Conservation (phyloP, 1,140 invertebrate species). For the Bombus affinis region DNA sequence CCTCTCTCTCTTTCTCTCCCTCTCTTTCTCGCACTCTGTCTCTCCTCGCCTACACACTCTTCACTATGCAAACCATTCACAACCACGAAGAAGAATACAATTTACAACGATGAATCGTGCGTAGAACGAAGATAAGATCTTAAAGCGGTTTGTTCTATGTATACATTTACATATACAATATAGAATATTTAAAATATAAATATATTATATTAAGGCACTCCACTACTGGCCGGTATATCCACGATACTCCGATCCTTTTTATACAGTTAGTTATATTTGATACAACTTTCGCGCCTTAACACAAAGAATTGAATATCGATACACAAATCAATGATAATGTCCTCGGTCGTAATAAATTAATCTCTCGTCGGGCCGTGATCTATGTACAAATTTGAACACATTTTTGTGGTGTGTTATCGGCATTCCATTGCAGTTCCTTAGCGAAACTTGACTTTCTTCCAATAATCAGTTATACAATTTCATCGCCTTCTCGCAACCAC, state of each 20-base stretch:
- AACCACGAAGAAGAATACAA: neutral
- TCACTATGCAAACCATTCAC: neutral
- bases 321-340: neutral
- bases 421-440: neutral
- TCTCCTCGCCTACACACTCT: neutral
- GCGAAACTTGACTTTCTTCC: neutral
- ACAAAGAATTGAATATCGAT: neutral
- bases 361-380: neutral
- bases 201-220: slow-evolving; percentile 57
- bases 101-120: neutral
- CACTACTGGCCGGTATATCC: slow-evolving; percentile 44
- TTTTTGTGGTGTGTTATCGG: slow-evolving; percentile 41
- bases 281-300: neutral
- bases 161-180: slow-evolving; percentile 26
- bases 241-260: slow-evolving; percentile 1
- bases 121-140: neutral
- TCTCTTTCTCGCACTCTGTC: no score
- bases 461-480: no score
- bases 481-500: accelerated
- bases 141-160: slow-evolving; percentile 1
- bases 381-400: slow-evolving; percentile 66
- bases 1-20: no score
- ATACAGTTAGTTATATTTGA: neutral
- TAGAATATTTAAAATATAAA: slow-evolving; percentile 44
- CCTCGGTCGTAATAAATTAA: slow-evolving; percentile 42